Base-by-base conservation (phyloP, 2,888 invertebrate species). In the Andrena fulva region DNA sequence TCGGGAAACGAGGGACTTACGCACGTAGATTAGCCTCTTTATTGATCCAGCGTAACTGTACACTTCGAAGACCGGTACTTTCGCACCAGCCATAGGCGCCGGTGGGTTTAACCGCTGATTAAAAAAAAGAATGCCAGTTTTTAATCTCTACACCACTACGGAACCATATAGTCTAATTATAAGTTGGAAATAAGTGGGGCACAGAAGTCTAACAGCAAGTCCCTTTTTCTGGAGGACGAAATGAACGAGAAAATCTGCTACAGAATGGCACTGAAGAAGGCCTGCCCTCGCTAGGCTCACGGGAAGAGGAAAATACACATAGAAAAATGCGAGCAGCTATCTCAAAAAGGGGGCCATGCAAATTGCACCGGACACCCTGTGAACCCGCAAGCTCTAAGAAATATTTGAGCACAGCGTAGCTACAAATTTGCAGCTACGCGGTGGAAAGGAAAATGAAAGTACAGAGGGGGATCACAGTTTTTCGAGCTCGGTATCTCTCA, bases 11-110 rank as follows among this genome's bases (percentile, higher is more conserved):
- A 42, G 35, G 29, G 12, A 54, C 35, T 76, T 75, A 79, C 63
- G 24, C 63, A 50, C 70, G 70, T 42, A 69, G 50, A 29, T 1
- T 75, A 62, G 20, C n/a, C 29, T 52, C 24, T 42, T 70, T 48
- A 42, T 12, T 29, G 52, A 66, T 59, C 24, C n/a, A 16, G 24
- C 4, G 29, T 80, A 80, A 80, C 77, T 80, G 79, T 80, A 77
- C 35, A 56, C 48, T 12, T 12, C 35, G 20, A 5, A 16, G 27
- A 56, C 63, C 63, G 68, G 68, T 35, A 69, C 42, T 63, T 7
- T 6, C 2, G 2, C 24, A 4, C 1, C 2, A 75, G 6, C n/a
- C 16, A 48, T 16, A 20, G 10, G 16, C 24, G 10, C 8, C 24
- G n/a, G 10, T 16, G 50, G n/a, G 52, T 52, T 12, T 16, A 33